A percentile compares a stretch with the other conserved stretches of the same genome.
phyloP scores from a whole-genome alignment of 2,113 vertebrate species.

The Spilogale gracilis region DNA sequence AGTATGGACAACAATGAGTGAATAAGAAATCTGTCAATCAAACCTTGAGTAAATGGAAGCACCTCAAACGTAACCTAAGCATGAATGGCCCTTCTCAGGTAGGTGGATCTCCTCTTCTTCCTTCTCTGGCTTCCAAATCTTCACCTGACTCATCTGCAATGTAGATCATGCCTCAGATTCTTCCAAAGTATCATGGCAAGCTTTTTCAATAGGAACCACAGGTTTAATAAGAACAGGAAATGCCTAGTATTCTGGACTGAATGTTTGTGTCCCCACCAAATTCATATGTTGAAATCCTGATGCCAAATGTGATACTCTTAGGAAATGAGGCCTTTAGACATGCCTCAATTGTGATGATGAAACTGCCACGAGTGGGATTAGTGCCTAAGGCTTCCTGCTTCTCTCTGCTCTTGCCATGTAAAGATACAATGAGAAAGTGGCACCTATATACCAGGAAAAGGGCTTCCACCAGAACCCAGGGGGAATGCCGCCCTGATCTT shows the following conservation, averaged over 20 bases:
- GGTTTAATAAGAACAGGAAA: neutral
- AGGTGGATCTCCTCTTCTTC: neutral
- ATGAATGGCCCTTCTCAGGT: neutral
- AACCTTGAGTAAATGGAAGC: neutral
- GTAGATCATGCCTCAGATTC: neutral
- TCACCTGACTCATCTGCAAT: neutral
- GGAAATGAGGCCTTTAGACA: neutral
- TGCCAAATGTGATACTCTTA: neutral
- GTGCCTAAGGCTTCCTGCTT: neutral
- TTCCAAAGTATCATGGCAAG: neutral
- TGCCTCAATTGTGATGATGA: neutral
- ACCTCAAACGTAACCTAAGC: neutral
- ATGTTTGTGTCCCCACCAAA: neutral
- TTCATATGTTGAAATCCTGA: neutral
- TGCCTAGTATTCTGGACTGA: neutral
- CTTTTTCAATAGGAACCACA: neutral
- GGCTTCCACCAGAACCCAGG: neutral
- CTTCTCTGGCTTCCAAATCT: neutral
- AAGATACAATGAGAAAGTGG: neutral
- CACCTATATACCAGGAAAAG: neutral
- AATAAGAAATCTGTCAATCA: neutral
- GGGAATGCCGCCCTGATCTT: neutral
- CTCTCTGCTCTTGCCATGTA: neutral
- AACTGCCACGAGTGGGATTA: neutral
- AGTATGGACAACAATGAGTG: neutral